Percentiles rank a stretch among this genome's conserved stretches.
These are phyloP conservation scores for Drosophila funebris DNA, from an alignment of 1,140 invertebrate genomes.

Conservation along the genomic window DNA sequence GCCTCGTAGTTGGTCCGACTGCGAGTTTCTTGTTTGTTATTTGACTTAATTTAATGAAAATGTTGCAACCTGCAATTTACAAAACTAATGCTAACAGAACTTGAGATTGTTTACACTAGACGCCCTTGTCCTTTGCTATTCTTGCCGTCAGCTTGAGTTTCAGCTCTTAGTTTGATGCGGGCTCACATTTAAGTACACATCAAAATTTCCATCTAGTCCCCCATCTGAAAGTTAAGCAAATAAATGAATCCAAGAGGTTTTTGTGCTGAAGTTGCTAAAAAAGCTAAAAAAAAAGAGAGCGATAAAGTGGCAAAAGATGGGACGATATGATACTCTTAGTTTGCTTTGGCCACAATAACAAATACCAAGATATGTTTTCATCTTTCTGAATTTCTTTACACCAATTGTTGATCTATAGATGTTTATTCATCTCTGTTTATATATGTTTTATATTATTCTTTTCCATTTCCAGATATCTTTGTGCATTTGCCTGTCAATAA, in stretches of 20 bases:
- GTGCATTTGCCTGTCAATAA: constrained; percentile 4
- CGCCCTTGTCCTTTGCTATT: neutral
- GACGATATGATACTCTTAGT: constrained; percentile 17
- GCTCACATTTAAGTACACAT: constrained; percentile 69
- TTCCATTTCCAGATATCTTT: constrained; percentile 41
- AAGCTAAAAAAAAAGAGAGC: constrained; percentile 47
- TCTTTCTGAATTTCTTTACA: neutral
- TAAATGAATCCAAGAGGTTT: constrained; percentile 58
- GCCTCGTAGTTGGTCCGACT: constrained; percentile 12
- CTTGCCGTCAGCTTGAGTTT: neutral
- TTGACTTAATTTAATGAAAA: constrained; percentile 82
- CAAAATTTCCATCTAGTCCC: constrained; percentile 34
- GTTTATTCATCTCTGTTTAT: constrained; percentile 1
- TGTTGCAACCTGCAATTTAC: constrained; percentile 80
- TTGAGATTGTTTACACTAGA: constrained; percentile 67
- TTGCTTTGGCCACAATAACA: constrained; percentile 6
- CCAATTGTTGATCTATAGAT: too few relatives aligned
- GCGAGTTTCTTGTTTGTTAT: constrained; percentile 60
- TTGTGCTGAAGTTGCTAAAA: constrained; percentile 40
- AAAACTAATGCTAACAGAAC: constrained; percentile 71
- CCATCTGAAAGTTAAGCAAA: constrained; percentile 62
- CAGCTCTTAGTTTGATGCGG: constrained; percentile 52
- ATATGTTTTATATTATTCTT: neutral
- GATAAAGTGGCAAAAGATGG: constrained; percentile 31
- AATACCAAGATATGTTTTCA: neutral